A percentile compares a stretch with the other conserved stretches of the same genome.
Evolutionary conservation across 2,113 vertebrate species (phyloP).

Genomic region (Ceratotherium simum): DNA sequence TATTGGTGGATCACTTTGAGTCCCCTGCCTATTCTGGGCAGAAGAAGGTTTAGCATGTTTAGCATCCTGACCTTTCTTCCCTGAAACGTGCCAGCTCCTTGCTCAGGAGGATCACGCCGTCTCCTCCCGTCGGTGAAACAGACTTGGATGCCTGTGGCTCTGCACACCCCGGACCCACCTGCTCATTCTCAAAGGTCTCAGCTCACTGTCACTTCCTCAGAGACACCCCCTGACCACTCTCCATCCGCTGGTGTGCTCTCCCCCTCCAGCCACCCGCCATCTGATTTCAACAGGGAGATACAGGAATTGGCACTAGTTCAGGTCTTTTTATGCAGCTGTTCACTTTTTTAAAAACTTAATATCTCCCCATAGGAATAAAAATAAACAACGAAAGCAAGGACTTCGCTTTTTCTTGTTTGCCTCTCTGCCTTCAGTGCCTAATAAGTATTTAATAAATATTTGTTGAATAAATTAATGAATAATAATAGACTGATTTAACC

Average conservation of each 20-base stretch:
- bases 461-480: neutral
- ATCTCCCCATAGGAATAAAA: neutral
- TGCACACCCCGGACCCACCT: neutral
- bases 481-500: neutral
- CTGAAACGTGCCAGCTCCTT: neutral
- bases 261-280: neutral
- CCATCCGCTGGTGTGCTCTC: neutral
- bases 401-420: neutral
- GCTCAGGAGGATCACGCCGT: too few relatives aligned
- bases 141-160: neutral
- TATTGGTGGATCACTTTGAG: neutral
- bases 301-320: neutral
- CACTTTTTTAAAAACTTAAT: neutral
- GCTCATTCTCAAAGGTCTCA: neutral
- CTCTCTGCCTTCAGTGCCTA: neutral
- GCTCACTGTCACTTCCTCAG: neutral
- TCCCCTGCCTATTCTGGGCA: neutral
- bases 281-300: neutral
- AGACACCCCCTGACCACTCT: neutral
- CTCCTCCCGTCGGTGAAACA: neutral
- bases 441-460: neutral
- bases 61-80: neutral
- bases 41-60: neutral
- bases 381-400: neutral
- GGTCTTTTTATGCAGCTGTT: neutral